Evolutionary conservation across 2,888 invertebrate species (phyloP).

Genomic region (Odontocolon sp.): DNA sequence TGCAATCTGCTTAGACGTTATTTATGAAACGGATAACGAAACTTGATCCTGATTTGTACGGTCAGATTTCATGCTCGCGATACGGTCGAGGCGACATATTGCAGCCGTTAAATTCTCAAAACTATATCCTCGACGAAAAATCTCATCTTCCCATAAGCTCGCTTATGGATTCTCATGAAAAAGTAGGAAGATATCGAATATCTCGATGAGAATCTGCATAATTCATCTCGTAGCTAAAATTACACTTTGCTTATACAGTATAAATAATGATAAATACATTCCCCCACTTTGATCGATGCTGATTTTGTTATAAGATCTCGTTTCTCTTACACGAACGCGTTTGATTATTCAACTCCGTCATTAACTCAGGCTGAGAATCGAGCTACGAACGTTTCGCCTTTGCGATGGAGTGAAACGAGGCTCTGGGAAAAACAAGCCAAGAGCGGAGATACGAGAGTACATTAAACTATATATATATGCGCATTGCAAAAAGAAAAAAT

Average conservation of each 20-base stretch:
- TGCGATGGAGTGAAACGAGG: conserved; percentile 22
- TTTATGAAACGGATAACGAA: conserved; percentile 45
- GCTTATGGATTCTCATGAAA: neutral
- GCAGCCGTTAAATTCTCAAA: conserved; percentile 52
- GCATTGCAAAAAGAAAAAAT: conserved; percentile 3
- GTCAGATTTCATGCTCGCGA: conserved; percentile 46
- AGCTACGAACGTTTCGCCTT: conserved; percentile 30
- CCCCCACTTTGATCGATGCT: neutral
- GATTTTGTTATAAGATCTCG: conserved; percentile 58
- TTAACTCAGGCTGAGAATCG: conserved; percentile 62
- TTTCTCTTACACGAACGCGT: conserved; percentile 64
- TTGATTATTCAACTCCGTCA: conserved; percentile 74
- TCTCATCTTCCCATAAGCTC: conserved; percentile 35
- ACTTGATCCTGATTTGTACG: conserved; percentile 45
- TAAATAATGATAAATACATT: neutral
- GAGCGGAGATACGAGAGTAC: conserved; percentile 23
- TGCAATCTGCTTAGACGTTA: neutral
- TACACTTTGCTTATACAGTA: neutral
- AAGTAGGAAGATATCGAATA: conserved; percentile 34
- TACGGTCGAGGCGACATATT: conserved; percentile 40
- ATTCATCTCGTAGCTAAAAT: conserved; percentile 1
- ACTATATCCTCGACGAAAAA: conserved; percentile 35
- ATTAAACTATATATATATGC: neutral
- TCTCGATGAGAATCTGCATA: conserved; percentile 23
- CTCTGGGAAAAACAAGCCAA: conserved; percentile 12